Base-by-base conservation (phyloP, 2,888 invertebrate species). In the Oxyteleia sp. region DNA sequence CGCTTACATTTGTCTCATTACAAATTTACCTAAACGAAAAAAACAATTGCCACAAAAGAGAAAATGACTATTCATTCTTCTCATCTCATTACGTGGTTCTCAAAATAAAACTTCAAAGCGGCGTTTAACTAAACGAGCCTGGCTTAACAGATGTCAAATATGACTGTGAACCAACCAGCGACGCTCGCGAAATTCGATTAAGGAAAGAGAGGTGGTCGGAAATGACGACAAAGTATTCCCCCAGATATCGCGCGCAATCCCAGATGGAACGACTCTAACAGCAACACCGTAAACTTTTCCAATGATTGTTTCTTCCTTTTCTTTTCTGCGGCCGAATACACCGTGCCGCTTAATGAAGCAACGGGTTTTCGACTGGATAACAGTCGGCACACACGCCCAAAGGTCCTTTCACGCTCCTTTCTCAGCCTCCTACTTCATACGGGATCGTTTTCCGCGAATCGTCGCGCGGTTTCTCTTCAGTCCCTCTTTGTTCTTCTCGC, bases 391-490 rank as follows among this genome's bases (percentile, higher is more conserved):
- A 49, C 55, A 59, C 32, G 47, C 29, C 64, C 18, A 32, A 18
- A 11, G n/a, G 15, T 35, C 41, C 75, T 38, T 61, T 55, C 51
- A 29, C 51, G 26, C 55, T 69, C 47, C 57, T 55, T 63, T 64
- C 63, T 59, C 63, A 64, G 66, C 32, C 57, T 66, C 51, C 53
- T n/a, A 16, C 49, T 51, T 15, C 51, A n/a, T 51, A 23, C 20
- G 43, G 13, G 55, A 53, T 35, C 63, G 66, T 71, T 79, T 71
- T 79, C 79, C 71, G 71, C 57, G 79, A 79, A 79, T 53, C 29
- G 29, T 26, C n/a, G n/a, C 43, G 32, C 76, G 59, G 71, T 71
- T 71, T 47, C 71, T 59, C 38, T 29, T 20, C 53, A 49, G 51
- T 29, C 55, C 43, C 32, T 61, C 78, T 78, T 71, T 79, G 57